These are phyloP conservation scores for Euclidia mi DNA, from an alignment of 2,888 invertebrate species.

Conservation along the genomic window DNA sequence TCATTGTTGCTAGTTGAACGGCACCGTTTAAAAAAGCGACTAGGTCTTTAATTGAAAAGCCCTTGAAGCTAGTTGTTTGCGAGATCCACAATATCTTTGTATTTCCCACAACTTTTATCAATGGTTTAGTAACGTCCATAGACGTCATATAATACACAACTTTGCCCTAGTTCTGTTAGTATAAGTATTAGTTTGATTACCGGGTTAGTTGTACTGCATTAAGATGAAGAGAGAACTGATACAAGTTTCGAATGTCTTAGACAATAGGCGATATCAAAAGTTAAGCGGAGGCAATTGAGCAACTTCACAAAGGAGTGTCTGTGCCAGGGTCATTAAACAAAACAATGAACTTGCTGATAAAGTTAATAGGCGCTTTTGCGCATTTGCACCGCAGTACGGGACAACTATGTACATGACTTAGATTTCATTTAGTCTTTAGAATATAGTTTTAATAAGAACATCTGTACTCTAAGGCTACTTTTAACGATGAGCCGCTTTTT, in stretches of 20 bases:
- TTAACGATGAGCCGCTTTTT: no score
- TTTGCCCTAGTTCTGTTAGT: constrained; percentile 32
- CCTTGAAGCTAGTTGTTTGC: no score
- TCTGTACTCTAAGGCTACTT: no score
- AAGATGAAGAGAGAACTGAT: constrained; percentile 21
- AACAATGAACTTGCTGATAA: constrained; percentile 39
- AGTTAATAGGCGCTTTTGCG: constrained; percentile 25
- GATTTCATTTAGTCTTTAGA: neutral
- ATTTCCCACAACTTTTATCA: constrained; percentile 16
- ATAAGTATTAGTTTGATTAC: constrained; percentile 27
- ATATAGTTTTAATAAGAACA: no score
- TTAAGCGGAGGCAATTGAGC: constrained; percentile 34
- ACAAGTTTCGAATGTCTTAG: constrained; percentile 44
- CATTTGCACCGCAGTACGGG: constrained; percentile 13
- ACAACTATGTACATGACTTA: no score
- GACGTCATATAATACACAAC: constrained; percentile 5
- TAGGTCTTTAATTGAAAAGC: no score
- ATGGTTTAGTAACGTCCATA: constrained; percentile 26
- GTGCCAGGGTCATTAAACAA: constrained; percentile 34
- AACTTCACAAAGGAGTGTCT: constrained; percentile 47
- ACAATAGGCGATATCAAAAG: constrained; percentile 39
- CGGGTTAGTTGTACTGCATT: constrained; percentile 18
- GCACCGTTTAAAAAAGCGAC: no score
- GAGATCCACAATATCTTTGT: constrained; percentile 30
- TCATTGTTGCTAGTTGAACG: no score